Base-by-base conservation (phyloP, 2,113 vertebrate species). In the Axis porcinus region DNA sequence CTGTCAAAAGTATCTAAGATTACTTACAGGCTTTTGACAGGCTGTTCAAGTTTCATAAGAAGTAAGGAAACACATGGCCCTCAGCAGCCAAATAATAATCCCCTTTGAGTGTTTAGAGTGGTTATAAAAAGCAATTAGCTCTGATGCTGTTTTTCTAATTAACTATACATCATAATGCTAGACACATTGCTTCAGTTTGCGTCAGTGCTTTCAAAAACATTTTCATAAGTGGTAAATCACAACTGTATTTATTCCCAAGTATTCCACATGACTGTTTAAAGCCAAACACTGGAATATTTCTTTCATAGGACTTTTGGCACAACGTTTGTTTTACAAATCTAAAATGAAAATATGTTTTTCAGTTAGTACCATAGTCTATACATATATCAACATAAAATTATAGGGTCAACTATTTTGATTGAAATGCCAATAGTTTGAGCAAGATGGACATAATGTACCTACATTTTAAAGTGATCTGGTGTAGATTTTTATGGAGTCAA, bases 41-140 rank as follows among this genome's bases (percentile, higher is more conserved):
- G 98, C 97, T 96, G 84, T 82, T 55, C 17, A 14, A 23, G 70
- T 98, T 98, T 96, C 97, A 89, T 78, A 47, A 57, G 85, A 92
- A 96, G 58, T n/a, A 84, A 88, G 67, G 83, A 93, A 98, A 97
- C 96, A 96, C 97, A 98, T 89, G 98, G 97, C 94, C 60, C 95
- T 98, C 87, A 5, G 94, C 98, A 97, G 96, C 87, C 67, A 52
- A 90, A 98, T 95, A 91, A 97, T 98, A 97, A 97, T 97, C 96
- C 78, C 97, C 97, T 98, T 89, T 70, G 94, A 98, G 97, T 28
- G 81, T 92, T 98, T 95, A 92, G 93, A 98, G 97, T 83, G 79
- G 76, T 89, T 98, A 97, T 98, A 97, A 96, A 98, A 98, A 98
- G 88, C 74, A 84, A 98, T 98, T 96, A 98, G 97, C 96, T 97